Conservation (phyloP, 2,888 invertebrate species). For the Aspidapion aeneum region DNA sequence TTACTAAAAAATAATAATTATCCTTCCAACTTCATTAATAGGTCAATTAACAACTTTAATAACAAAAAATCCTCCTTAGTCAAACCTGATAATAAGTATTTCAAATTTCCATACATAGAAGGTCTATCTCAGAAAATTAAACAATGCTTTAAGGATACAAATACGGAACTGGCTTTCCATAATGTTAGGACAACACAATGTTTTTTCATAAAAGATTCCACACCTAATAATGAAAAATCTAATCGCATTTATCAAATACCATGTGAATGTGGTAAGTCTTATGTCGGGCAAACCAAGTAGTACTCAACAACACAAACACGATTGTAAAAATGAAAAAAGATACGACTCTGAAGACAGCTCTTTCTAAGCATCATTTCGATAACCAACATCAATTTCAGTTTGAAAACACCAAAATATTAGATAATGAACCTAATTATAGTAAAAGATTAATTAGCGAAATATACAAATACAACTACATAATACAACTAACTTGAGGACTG, state of each 20-base stretch:
- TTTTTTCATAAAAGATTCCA: not conserved
- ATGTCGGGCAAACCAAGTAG: not conserved
- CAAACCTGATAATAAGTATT: not conserved
- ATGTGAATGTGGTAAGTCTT: not conserved
- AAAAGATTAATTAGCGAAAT: not conserved
- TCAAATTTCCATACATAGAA: not conserved
- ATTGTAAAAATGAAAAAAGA: not conserved
- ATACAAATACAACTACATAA: not conserved
- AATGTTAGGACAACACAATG: not conserved
- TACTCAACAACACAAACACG: not conserved
- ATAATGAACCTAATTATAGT: not conserved
- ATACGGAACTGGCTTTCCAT: not conserved
- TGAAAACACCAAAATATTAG: not conserved
- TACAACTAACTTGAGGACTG: not conserved
- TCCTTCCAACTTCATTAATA: not conserved
- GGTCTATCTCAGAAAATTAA: too few species aligned
- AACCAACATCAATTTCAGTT: not conserved
- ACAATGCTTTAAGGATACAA: too few species aligned
- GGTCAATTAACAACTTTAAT: not conserved
- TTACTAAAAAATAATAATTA: not conserved
- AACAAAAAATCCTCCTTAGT: not conserved
- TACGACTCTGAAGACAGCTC: too few species aligned
- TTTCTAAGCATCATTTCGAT: not conserved
- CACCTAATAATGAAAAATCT: not conserved
- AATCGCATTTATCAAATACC: not conserved